Evolutionary conservation across 2,113 vertebrate genomes (phyloP), one percentile per base, ranked within the genome.

Genomic region (Rhabdomys dilectus): DNA sequence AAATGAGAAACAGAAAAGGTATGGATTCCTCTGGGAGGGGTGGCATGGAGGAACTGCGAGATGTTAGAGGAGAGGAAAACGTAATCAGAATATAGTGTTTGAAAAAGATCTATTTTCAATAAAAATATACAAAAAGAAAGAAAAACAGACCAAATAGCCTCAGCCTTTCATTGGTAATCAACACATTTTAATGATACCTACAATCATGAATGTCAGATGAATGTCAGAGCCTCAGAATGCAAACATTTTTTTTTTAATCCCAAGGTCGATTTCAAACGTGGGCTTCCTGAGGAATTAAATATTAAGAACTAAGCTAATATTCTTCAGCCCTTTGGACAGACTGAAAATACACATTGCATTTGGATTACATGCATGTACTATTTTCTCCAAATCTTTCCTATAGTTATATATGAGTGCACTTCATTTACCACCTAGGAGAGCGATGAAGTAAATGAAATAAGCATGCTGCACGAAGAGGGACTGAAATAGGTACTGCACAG

Each of bases 211-310:
- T 51, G 51, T 51, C 29, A 53, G 31, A 24, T 72, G 66, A 29
- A 2, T 56, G 53, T n/a, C 26, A 68, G 24, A 91, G 7, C 62
- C 42, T 48, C 19, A 68, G 45, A 93, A 84, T 73, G 39, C 76
- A 88, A 89, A 87, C n/a, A 21, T 6, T 39, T 92, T 51, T 11
- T 51, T 7, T 42, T 91, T 62, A 64, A n/a, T 70, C n/a, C 56
- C 34, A 56, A 70, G 3, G 0, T 88, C 66, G 1, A 48, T 73
- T 91, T 42, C 42, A 64, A 19, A 75, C 19, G 60, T 72, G 24
- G 62, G 11, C 48, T 82, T 90, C n/a, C 70, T 84, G 48, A 92
- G 53, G 45, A 91, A 94, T 88, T 94, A 72, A 15, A 31, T 90
- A 84, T 87, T 82, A 77, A 64, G n/a, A 94, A 60, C 19, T 77